A percentile compares a stretch with the other conserved stretches of the same genome.
phyloP scores from a whole-genome alignment of 2,888 invertebrate species.

The Coelinius sp. region DNA sequence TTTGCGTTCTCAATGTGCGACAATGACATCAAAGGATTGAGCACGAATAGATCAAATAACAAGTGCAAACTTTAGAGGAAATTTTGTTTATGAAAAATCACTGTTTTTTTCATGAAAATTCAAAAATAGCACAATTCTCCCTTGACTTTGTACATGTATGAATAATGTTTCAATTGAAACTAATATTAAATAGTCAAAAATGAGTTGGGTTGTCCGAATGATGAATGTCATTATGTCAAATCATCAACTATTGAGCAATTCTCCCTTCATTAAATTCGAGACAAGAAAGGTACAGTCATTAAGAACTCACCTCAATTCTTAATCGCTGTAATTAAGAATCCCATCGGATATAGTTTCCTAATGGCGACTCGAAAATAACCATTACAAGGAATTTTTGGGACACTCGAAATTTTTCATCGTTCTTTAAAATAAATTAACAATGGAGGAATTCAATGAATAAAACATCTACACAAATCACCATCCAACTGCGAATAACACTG shows the following conservation, averaged over 20 bases:
- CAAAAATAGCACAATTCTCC: background rate
- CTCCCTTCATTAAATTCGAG: background rate
- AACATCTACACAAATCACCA: background rate
- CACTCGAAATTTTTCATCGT: background rate
- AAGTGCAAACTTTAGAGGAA: background rate
- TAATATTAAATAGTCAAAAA: background rate
- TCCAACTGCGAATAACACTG: background rate
- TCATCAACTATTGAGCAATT: background rate
- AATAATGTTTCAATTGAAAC: background rate
- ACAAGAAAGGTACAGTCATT: background rate
- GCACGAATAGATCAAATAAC: background rate
- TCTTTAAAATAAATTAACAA: background rate
- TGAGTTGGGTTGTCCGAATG: too few relatives aligned
- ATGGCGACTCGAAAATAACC: background rate
- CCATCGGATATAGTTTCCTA: background rate
- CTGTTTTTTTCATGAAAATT: background rate
- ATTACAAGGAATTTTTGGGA: too few relatives aligned
- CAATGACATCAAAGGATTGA: background rate
- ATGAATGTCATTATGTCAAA: background rate
- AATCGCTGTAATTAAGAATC: background rate
- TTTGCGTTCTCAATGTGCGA: background rate
- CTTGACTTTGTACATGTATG: background rate
- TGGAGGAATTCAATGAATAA: background rate
- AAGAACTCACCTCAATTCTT: background rate
- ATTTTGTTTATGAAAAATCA: background rate